Percentiles rank a stretch among this genome's conserved stretches.
phyloP scores from a whole-genome alignment of 2,888 invertebrate genomes.

The Tenthredo distinguenda region DNA sequence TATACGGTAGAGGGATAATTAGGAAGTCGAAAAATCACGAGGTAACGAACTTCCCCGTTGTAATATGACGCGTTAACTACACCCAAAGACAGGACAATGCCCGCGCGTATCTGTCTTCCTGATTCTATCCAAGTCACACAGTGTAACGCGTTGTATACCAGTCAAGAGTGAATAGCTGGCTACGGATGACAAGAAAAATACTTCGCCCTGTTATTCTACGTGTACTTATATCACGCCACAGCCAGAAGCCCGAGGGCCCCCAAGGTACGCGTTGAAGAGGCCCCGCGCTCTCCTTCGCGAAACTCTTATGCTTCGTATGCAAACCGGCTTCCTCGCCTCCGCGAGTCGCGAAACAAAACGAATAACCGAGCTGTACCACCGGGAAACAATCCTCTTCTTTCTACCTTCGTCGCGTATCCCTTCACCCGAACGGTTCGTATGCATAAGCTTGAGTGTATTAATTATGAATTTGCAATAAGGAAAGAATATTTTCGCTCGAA shows the following conservation, averaged over 20 bases:
- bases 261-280: slow-evolving; percentile 18
- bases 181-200: slow-evolving; percentile 58
- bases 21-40: neutral
- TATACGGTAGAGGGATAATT: neutral
- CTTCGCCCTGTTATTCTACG: slow-evolving; percentile 53
- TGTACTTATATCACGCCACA: slow-evolving; percentile 42
- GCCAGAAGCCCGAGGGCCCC: slow-evolving; percentile 43
- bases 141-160: neutral
- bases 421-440: slow-evolving; percentile 26
- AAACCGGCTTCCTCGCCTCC: slow-evolving; percentile 68
- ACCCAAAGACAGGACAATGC: neutral
- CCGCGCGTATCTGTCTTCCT: neutral
- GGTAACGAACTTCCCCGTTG: neutral
- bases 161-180: slow-evolving; percentile 45
- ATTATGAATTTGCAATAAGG: neutral
- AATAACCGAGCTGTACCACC: slow-evolving; percentile 61
- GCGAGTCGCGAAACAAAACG: slow-evolving; percentile 65
- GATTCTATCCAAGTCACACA: neutral
- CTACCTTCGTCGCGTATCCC: slow-evolving; percentile 55
- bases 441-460: neutral
- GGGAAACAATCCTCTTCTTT: slow-evolving; percentile 67
- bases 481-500: neutral
- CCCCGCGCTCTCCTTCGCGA: neutral
- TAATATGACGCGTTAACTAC: neutral
- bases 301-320: slow-evolving; percentile 56